Evolutionary conservation across 2,888 invertebrate species (phyloP), one percentile per base, ranked within the genome.

Genomic region (Cataglyphis altisquamis): DNA sequence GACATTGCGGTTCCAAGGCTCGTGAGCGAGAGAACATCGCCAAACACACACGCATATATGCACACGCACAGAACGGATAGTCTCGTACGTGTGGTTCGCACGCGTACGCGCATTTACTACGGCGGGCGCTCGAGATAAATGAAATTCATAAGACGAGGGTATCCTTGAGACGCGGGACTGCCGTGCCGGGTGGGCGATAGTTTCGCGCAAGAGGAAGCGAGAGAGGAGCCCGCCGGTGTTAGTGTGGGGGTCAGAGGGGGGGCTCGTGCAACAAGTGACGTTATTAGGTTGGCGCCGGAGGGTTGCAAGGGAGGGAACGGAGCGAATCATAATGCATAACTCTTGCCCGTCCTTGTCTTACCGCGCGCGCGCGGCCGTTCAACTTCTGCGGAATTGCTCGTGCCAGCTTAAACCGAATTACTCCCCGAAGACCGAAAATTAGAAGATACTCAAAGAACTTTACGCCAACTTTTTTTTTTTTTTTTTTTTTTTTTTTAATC

Each of bases 241-340:
- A 64, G 67, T 80, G 85, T 36, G 84, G 78, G 78, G 85, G 87
- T 88, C 87, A 85, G 82, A 78, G 82, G 82, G 84, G 60, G 81
- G 83, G 84, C 85, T 84, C 84, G 90, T 90, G 94, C 94, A 94
- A 94, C 94, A 94, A 94, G 94, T 94, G 94, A 94, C 92, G 93
- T 94, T 94, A 94, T 94, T 94, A 94, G 94, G 92, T 93, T 91
- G 89, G 81, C 77, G 84, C 83, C 2, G 84, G 80, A 81, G 87
- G 82, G 85, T 82, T 81, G 83, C 70, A 72, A 83, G 73, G 62
- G 63, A 82, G 83, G 77, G 90, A 88, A 89, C 88, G 80, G 72
- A 72, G 86, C 92, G 92, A 94, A 94, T 94, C 94, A 94, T 94
- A 94, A 94, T 94, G 93, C 93, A 94, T 94, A 94, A 94, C 94